Evolutionary conservation across 1,140 invertebrate genomes (phyloP).

Genomic region (Parasteatoda tepidariorum): DNA sequence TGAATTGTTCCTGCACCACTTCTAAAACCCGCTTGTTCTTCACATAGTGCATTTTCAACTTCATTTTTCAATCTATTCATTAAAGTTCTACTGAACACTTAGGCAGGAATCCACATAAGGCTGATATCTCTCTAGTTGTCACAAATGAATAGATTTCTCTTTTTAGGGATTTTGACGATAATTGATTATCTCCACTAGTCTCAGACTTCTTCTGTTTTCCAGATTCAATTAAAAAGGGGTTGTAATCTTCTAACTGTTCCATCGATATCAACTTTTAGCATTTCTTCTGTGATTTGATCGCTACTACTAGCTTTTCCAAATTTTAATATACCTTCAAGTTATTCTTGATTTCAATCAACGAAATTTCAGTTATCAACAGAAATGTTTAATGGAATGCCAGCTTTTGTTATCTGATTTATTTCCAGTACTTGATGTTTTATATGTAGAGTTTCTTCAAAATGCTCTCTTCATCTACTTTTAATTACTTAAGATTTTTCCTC

Average conservation of each 20-base stretch:
- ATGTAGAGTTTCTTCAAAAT: conserved; percentile 1
- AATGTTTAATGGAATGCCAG: neutral
- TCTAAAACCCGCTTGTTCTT: neutral
- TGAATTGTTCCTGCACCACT: conserved; percentile 2
- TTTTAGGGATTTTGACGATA: conserved; percentile 1
- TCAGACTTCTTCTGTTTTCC: neutral
- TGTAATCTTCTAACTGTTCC: neutral
- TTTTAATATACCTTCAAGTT: neutral
- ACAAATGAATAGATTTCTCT: neutral
- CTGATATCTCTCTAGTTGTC: conserved; percentile 1
- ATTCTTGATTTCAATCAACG: conserved; percentile 1
- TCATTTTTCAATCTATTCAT: neutral
- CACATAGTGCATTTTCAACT: neutral
- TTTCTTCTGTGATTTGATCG: conserved; percentile 8
- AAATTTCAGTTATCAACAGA: neutral
- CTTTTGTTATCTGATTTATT: neutral
- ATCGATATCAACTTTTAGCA: neutral
- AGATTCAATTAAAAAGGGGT: neutral
- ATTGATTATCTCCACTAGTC: neutral
- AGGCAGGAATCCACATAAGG: neutral
- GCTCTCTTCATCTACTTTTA: neutral
- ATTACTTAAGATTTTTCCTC: neutral
- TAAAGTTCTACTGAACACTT: neutral
- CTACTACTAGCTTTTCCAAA: neutral
- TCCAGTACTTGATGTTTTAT: neutral